A percentile compares a stretch with the other conserved stretches of the same genome.
Conservation (phyloP, 2,113 vertebrate genomes). For the Mirza zaza region DNA sequence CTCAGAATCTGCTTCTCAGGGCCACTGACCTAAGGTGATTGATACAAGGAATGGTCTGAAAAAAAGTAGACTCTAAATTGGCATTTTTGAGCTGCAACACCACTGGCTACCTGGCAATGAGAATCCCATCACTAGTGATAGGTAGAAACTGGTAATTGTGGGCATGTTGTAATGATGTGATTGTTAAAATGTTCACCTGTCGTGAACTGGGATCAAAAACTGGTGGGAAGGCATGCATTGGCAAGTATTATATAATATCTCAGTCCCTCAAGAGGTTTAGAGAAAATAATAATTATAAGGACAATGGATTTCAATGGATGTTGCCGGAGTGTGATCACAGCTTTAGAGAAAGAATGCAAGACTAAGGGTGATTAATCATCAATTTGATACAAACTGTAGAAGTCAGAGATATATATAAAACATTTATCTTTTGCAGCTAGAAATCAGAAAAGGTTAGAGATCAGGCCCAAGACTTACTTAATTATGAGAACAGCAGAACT, state of each 20-base stretch:
- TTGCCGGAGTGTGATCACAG: neutral
- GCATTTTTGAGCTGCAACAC: neutral
- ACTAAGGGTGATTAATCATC: neutral
- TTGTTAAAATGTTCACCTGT: neutral
- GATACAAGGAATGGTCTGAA: neutral
- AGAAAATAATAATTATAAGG: slow-evolving; percentile 1
- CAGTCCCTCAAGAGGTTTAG: neutral
- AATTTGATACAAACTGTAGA: slow-evolving; percentile 28
- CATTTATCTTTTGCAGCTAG: neutral
- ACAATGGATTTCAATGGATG: slow-evolving; percentile 29
- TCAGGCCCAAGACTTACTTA: neutral
- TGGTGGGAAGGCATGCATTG: neutral
- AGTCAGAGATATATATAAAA: slow-evolving; percentile 25
- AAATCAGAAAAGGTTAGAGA: neutral
- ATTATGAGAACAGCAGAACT: neutral
- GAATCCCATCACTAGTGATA: neutral
- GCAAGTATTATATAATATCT: neutral
- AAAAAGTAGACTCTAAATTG: neutral
- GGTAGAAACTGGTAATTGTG: neutral
- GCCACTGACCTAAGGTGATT: neutral
- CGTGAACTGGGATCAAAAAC: neutral
- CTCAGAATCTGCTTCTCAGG: neutral
- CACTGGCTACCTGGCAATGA: neutral
- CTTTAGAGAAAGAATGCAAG: slow-evolving; percentile 26
- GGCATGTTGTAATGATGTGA: neutral